Base-by-base conservation (phyloP, 2,797 vertebrate genomes). In the Oreortyx pictus region DNA sequence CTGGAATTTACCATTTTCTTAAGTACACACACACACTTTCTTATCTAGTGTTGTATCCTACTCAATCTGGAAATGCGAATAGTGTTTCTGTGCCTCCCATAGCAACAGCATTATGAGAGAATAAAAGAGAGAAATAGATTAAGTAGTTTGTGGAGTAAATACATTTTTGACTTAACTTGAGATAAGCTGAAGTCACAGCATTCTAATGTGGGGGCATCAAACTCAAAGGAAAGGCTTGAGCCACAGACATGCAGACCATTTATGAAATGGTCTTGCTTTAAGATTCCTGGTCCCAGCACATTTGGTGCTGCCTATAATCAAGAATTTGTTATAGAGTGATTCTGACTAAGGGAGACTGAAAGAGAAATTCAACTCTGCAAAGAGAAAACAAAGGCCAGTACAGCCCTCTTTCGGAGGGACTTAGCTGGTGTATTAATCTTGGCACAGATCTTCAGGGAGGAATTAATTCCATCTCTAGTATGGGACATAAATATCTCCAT, bases 351-450 rank as follows among this genome's bases (percentile, higher is more conserved):
- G 11, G 67, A 44, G 56, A 56, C 3, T 78, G 74, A 70, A 44
- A 41, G 31, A 57, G 50, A 79, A 67, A 64, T 71, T 83, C 56
- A 86, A 1, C 44, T 61, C 31, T 56, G 22, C 23, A 52, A 60
- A 88, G 52, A 79, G 37, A 74, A 94, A 94, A 77, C 49, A 81
- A 95, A 92, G 62, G 33, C 65, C 73, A 81, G 88, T 43, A 93
- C 88, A 94, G 88, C 90, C 90, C 92, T 89, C 90, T 94, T 95
- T 95, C 72, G 92, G 90, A 92, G 62, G 70, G 39, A 85, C 47
- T 70, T 54, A 29, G 73, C 61, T 0, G 3, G 33, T 72, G 68
- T 93, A 16, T 82, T 91, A 74, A 20, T 72, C 68, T 93, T 62
- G 86, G 54, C 46, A 73, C 61, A 52, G n/a, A n/a, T 24, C 9